Evolutionary conservation across 2,113 vertebrate genomes (phyloP).

Genomic region (Cavia aperea): DNA sequence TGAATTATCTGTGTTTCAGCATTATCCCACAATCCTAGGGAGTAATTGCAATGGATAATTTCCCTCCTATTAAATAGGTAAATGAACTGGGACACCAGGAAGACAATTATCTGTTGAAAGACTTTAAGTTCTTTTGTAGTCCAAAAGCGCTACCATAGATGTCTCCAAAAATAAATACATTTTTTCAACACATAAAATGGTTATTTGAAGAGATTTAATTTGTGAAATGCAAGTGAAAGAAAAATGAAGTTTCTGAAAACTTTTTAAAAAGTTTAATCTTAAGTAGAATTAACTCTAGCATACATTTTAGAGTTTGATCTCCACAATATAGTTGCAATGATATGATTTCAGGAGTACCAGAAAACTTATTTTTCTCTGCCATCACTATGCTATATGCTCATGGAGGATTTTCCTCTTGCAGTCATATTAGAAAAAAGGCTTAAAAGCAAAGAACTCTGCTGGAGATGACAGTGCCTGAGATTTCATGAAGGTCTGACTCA

Average conservation of each 20-base stretch:
- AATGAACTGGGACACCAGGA: not conserved
- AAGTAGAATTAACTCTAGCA: conserved; percentile 1
- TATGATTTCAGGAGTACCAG: not conserved
- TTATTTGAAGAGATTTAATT: not conserved
- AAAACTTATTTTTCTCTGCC: not conserved
- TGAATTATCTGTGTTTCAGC: not conserved
- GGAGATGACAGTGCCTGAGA: not conserved
- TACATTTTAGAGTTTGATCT: conserved; percentile 3
- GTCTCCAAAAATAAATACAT: not conserved
- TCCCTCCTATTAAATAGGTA: not conserved
- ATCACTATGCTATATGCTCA: not conserved
- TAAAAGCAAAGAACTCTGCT: conserved; percentile 12
- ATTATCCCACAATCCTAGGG: not conserved
- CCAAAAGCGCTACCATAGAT: not conserved
- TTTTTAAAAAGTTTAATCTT: not conserved
- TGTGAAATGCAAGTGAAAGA: conserved; percentile 3
- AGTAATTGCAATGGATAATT: not conserved
- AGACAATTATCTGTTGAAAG: not conserved
- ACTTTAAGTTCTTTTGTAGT: not conserved
- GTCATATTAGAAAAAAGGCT: not conserved
- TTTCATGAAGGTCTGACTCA: not conserved
- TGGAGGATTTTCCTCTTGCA: not conserved
- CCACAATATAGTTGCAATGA: not conserved
- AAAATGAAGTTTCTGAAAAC: not conserved
- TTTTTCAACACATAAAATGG: not conserved